These are phyloP conservation scores for Metaphire vulgaris DNA, from an alignment of 1,140 invertebrate genomes.

Conservation along the genomic window DNA sequence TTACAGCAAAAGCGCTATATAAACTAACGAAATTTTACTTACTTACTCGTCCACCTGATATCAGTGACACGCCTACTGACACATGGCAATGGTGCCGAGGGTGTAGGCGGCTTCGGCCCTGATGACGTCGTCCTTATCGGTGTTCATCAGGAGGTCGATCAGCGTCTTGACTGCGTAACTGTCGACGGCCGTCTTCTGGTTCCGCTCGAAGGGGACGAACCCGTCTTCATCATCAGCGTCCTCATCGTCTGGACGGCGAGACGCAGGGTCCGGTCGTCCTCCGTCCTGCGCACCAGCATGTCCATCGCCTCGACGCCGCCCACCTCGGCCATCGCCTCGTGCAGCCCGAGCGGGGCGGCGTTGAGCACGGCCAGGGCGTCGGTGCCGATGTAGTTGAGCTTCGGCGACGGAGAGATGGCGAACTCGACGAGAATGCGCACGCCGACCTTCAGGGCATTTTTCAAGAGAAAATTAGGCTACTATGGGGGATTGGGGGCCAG, in stretches of 20 bases:
- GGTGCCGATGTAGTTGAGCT: slow-evolving; percentile 14
- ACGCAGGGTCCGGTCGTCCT: background rate
- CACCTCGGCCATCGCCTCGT: background rate
- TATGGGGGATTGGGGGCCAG: no score
- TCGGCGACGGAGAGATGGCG: background rate
- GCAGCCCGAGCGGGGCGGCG: slow-evolving; percentile 6
- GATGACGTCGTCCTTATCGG: slow-evolving; percentile 39
- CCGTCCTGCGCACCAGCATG: slow-evolving; percentile 1
- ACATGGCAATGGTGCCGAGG: slow-evolving; percentile 42
- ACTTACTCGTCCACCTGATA: no score
- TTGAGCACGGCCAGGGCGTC: slow-evolving; percentile 18
- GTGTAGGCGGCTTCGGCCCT: slow-evolving; percentile 49
- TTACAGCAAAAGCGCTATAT: no score
- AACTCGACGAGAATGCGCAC: slow-evolving; percentile 6
- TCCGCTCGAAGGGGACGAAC: slow-evolving; percentile 30
- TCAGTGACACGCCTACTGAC: no score
- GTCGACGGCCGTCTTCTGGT: slow-evolving; percentile 42
- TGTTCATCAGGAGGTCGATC: slow-evolving; percentile 46
- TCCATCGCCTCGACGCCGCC: background rate
- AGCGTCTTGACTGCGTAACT: slow-evolving; percentile 43
- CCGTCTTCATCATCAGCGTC: background rate
- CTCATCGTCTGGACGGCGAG: slow-evolving; percentile 6
- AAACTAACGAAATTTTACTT: no score
- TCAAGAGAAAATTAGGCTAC: no score
- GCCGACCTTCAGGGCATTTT: slow-evolving; percentile 41